Base-by-base conservation (phyloP, 92 coral and sea anemone genomes). In the Bergia sp. region DNA sequence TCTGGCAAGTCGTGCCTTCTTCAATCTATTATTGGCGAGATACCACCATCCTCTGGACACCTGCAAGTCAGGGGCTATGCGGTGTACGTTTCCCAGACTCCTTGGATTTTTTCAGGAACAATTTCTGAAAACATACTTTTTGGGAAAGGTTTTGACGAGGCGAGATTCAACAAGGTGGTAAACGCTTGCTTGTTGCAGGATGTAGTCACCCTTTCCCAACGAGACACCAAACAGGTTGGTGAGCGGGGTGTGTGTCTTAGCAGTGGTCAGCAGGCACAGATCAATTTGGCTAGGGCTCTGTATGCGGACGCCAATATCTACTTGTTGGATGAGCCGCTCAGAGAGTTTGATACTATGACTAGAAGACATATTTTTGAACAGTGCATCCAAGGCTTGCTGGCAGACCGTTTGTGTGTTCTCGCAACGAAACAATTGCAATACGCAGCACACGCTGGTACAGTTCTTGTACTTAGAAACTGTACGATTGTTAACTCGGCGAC, bases 51-150 rank as follows among this genome's bases (percentile, higher is more conserved):
- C n/a, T 84, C 65, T 67, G 87, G 87, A 15, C 9, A 44, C 0
- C 16, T 72, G 10, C 77, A 47, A 49, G 43, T 72, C 39, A 37
- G 39, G 4, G 87, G 87, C 36, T 36, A 36, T 5, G 36, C 36
- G 9, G 12, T 71, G 37, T 84, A 84, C 61, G 64, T 84, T 36
- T 20, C 87, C 3, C 87, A 84, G 44, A 69, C 79, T 10, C 65
- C 87, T 69, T 84, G 87, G 87, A 84, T 84, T 71, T 84, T 84
- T 71, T 84, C 87, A 84, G 87, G 87, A 20, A 84, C 87, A 11
- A 73, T 84, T 72, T 37, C 44, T 12, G 78, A 84, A 47, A 84
- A 84, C 53, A 84, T 84, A 55, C 29, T 84, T 58, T 84, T 84
- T 73, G 87, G 87, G 58, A 49, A 84, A 38, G 78, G 37, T 3